Base-by-base conservation (phyloP, 2,888 invertebrate genomes). In the Mesoligia furuncula region DNA sequence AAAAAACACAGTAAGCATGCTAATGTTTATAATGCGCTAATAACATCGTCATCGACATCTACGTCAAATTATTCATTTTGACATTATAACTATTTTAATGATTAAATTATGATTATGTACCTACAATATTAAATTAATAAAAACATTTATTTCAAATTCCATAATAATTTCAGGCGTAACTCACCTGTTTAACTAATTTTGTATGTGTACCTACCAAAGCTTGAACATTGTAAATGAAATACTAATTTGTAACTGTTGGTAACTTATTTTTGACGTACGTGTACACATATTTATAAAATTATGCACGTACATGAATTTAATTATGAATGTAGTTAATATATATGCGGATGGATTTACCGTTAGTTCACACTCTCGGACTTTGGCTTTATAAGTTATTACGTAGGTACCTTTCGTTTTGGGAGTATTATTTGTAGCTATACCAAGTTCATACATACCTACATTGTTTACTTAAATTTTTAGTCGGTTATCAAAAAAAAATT, bases 291-390 rank as follows among this genome's bases (percentile, higher is more conserved):
- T 27, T 51, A 48, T 66, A 61, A 61, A 57, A 67, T n/a, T n/a
- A 45, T 61, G 61, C 66, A 31, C 13, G 20, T 72, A 80, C 73
- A 84, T n/a, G 39, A 85, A 71, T 72, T 48, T 84, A 65, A 69
- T 75, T 73, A 75, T 65, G 13, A 65, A 61, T 61, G 13, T 20
- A 45, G 48, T 62, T 27, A 20, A 54, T 73, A 70, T 69, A 74
- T 51, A 64, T 39, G 2, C 1, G 20, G 6, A n/a, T 36, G 27
- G 24, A 48, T 54, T 76, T 48, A 59, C 48, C 54, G 48, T 83
- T 68, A 54, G 6, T 77, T 68, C 36, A n/a, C 59, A 77, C 3
- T 79, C 7, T 81, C 17, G 4, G 1, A 7, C 15, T 45, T 54
- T 9, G 24, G 15, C 45, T 83, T 17, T 17, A 24, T 1, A 36